These are phyloP conservation scores for Stenichneumon culpator DNA, from an alignment of 2,888 invertebrate species.

Conservation along the genomic window DNA sequence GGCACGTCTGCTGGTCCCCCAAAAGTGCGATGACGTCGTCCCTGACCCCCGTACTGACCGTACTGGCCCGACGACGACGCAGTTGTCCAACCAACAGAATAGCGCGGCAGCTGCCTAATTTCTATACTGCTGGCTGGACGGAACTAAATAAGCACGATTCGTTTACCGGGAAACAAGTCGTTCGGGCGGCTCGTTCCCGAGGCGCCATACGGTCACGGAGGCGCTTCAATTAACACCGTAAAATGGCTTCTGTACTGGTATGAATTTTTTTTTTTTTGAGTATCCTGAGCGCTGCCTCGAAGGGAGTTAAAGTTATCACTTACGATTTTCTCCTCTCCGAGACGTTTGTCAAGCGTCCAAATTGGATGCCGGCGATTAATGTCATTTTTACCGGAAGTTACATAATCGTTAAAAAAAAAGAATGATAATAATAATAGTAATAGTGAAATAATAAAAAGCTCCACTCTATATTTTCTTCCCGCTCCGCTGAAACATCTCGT, in stretches of 20 bases:
- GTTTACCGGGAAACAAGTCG: constrained; percentile 66
- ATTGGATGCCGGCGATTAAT: neutral
- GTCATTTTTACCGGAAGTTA: neutral
- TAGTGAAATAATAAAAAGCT: neutral
- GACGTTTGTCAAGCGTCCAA: constrained; percentile 38
- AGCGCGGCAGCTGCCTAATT: constrained; percentile 67
- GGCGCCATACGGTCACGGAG: constrained; percentile 64
- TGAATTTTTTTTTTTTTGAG: neutral
- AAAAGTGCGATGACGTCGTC: constrained; percentile 62
- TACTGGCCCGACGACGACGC: constrained; percentile 53
- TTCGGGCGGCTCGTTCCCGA: constrained; percentile 51
- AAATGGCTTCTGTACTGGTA: constrained; percentile 10
- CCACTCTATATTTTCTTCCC: too few relatives aligned
- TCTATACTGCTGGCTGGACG: constrained; percentile 58
- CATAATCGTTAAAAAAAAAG: neutral
- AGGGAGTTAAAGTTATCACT: neutral
- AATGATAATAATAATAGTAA: neutral
- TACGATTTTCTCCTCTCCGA: neutral
- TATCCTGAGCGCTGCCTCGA: neutral
- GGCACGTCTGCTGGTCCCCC: constrained; percentile 53
- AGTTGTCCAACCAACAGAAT: constrained; percentile 56
- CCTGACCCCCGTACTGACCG: constrained; percentile 64
- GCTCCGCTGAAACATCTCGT: too few relatives aligned
- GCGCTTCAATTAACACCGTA: constrained; percentile 64
- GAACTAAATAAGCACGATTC: constrained; percentile 67